These are phyloP conservation scores for Porites australiensis DNA, from an alignment of 64 coral and sea anemone genomes.

Conservation along the genomic window DNA sequence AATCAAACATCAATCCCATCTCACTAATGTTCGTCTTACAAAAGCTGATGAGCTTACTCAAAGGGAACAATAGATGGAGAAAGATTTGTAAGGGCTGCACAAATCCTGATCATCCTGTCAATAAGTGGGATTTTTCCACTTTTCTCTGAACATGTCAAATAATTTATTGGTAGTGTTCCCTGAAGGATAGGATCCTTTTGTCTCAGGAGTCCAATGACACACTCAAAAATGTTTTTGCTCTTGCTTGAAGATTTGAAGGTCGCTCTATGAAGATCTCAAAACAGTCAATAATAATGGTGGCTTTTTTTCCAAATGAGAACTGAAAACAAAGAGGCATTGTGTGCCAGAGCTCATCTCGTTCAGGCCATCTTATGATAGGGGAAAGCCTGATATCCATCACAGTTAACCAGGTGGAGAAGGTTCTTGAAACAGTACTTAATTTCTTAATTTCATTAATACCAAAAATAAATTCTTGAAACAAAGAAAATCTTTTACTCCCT, in stretches of 20 bases:
- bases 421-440: conserved; percentile 29
- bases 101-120: conserved; percentile 49
- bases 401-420: background rate
- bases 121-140: background rate
- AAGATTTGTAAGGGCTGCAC: conserved; percentile 25
- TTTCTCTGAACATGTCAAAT: background rate
- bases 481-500: conserved; percentile 27
- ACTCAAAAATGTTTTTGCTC: background rate
- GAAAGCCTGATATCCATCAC: conserved; percentile 14
- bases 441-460: conserved; percentile 7
- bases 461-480: conserved; percentile 31
- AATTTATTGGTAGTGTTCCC: background rate
- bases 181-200: background rate
- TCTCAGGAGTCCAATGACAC: background rate
- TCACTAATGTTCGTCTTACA: too few species aligned
- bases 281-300: conserved; percentile 18
- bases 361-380: conserved; percentile 34
- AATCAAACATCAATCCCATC: too few species aligned
- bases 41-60: conserved; percentile 23
- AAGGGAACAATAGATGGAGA: conserved; percentile 26
- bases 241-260: background rate
- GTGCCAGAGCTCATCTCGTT: conserved; percentile 37
- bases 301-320: conserved; percentile 35
- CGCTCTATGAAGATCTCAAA: too few species aligned
- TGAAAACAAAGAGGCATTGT: conserved; percentile 61